A percentile compares a stretch with the other conserved stretches of the same genome.
These are phyloP conservation scores for Vespertilio murinus DNA, from an alignment of 2,797 vertebrate species.

Conservation along the genomic window DNA sequence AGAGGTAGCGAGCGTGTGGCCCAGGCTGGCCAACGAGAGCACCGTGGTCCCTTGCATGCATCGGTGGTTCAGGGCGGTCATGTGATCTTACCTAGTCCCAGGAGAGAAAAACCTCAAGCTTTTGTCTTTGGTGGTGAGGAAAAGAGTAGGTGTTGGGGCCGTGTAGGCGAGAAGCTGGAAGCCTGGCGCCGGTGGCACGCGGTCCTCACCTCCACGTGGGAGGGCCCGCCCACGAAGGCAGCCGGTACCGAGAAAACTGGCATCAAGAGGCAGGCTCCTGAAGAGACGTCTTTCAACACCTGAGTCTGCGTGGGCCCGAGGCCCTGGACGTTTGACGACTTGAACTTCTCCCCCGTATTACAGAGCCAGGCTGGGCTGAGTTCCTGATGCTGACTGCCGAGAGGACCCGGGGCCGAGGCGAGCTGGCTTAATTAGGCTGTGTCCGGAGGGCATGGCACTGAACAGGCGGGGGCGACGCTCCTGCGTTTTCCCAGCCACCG, in stretches of 20 bases:
- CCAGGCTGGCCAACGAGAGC: background rate
- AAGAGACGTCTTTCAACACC: background rate
- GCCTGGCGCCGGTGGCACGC: background rate
- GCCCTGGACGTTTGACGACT: too few species aligned
- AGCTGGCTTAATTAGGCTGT: background rate
- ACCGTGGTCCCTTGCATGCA: background rate
- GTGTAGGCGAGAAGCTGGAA: background rate
- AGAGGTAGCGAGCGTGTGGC: background rate
- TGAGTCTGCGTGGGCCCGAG: accelerated
- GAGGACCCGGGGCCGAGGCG: background rate
- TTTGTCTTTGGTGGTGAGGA: background rate
- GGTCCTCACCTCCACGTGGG: accelerated
- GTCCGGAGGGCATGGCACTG: too few species aligned
- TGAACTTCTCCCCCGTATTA: accelerated
- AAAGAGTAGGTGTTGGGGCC: background rate
- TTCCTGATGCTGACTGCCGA: background rate
- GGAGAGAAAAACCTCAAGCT: background rate
- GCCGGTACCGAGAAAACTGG: background rate
- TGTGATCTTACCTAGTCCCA: background rate
- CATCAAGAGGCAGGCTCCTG: background rate
- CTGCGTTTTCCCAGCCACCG: background rate
- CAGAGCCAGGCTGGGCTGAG: background rate
- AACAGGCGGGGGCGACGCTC: background rate
- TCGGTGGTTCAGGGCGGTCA: background rate
- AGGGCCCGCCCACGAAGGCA: background rate